Conservation (phyloP, 2,113 vertebrate species). For the Microcebus lehilahytsara region DNA sequence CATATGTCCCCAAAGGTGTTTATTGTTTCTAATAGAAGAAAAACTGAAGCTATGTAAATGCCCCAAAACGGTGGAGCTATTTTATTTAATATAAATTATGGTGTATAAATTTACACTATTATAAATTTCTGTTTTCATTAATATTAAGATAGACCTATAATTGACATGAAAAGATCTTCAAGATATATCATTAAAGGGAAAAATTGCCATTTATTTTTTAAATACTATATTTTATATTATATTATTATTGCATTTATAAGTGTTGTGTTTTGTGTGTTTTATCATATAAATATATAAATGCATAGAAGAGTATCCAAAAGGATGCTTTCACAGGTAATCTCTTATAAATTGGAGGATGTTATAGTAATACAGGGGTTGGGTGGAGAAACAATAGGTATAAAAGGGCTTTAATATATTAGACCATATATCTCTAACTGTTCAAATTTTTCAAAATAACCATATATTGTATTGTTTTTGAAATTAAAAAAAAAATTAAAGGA, state of each 20-base stretch:
- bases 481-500: neutral
- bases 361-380: neutral
- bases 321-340: neutral
- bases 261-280: neutral
- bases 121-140: constrained; percentile 6
- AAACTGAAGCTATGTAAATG: neutral
- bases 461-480: neutral
- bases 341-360: neutral
- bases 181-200: neutral
- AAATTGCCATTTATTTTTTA: neutral
- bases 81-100: neutral
- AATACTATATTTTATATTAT: neutral
- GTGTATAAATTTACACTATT: neutral
- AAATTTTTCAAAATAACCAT: neutral
- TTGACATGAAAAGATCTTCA: neutral
- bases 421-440: neutral
- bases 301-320: neutral
- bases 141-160: neutral
- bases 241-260: neutral
- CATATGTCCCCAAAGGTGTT: neutral
- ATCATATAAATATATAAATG: neutral
- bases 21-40: neutral
- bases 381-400: neutral
- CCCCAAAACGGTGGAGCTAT: neutral
- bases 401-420: neutral